These are phyloP conservation scores for Yoshiicerus persimilis DNA, from an alignment of 1,140 invertebrate genomes.

Conservation along the genomic window DNA sequence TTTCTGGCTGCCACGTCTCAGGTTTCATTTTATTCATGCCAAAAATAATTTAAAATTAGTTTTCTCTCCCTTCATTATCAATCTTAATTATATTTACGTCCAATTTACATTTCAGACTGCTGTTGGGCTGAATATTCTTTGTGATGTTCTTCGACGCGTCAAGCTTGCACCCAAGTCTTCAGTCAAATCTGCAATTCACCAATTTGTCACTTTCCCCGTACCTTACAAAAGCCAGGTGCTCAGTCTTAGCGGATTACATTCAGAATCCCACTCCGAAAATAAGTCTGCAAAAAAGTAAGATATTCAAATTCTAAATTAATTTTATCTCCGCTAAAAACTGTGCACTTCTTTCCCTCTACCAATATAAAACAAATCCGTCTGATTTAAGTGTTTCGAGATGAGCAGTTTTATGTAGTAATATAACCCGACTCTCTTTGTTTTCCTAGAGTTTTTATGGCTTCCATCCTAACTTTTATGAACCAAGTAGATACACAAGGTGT, in stretches of 20 bases:
- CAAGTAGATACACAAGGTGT: constrained; percentile 37
- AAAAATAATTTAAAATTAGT: too few species aligned
- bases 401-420: neutral
- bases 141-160: neutral
- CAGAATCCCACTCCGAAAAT: neutral
- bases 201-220: constrained; percentile 23
- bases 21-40: constrained; percentile 54
- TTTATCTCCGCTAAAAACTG: too few species aligned
- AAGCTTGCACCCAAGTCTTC: neutral
- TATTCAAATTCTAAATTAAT: neutral
- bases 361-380: neutral
- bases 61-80: neutral
- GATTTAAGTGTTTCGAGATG: neutral
- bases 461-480: constrained; percentile 47
- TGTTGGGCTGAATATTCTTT: neutral
- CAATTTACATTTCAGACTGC: constrained; percentile 14
- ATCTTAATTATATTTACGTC: neutral
- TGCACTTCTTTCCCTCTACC: neutral
- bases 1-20: constrained; percentile 63
- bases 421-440: neutral
- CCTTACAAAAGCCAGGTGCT: neutral
- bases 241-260: neutral
- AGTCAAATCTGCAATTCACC: neutral
- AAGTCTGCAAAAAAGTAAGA: neutral
- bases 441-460: constrained; percentile 42